phyloP scores from a whole-genome alignment of 2,797 vertebrate species.

The Falco naumanni region DNA sequence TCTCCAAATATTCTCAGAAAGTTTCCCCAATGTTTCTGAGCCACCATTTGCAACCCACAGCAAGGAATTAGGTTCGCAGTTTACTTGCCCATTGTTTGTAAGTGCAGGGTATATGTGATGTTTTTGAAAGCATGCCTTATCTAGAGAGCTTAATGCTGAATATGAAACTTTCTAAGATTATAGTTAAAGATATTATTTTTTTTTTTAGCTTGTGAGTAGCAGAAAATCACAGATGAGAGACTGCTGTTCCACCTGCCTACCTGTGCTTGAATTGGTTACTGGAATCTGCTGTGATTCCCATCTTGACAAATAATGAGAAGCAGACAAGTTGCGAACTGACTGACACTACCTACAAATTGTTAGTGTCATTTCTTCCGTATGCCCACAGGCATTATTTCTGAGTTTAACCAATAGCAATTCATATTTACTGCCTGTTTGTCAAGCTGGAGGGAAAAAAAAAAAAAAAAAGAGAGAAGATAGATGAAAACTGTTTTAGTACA shows the following conservation, averaged over 20 bases:
- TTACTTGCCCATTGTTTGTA: neutral
- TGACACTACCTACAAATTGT: slow-evolving; percentile 54
- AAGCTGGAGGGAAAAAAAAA: neutral
- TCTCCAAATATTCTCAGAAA: neutral
- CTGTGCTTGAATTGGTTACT: neutral
- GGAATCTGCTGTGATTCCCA: neutral
- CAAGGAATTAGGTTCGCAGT: neutral
- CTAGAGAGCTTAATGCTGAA: neutral
- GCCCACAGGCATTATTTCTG: slow-evolving; percentile 46
- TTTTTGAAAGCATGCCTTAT: neutral
- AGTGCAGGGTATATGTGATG: neutral
- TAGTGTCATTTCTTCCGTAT: slow-evolving; percentile 49
- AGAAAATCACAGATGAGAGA: neutral
- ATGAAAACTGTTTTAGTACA: slow-evolving; percentile 41
- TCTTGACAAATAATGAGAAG: neutral
- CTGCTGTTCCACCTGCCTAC: neutral
- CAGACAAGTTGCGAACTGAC: slow-evolving; percentile 5
- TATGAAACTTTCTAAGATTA: neutral
- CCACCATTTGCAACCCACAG: neutral
- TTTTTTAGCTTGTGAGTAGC: neutral
- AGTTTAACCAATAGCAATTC: slow-evolving; percentile 59
- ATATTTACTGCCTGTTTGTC: slow-evolving; percentile 31
- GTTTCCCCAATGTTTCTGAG: neutral
- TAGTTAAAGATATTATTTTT: neutral
- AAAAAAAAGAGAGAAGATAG: neutral